Percentiles rank a stretch among this genome's conserved stretches.
These are phyloP conservation scores for Tetranychus truncatus DNA, from an alignment of 2,888 invertebrate species.

Conservation along the genomic window DNA sequence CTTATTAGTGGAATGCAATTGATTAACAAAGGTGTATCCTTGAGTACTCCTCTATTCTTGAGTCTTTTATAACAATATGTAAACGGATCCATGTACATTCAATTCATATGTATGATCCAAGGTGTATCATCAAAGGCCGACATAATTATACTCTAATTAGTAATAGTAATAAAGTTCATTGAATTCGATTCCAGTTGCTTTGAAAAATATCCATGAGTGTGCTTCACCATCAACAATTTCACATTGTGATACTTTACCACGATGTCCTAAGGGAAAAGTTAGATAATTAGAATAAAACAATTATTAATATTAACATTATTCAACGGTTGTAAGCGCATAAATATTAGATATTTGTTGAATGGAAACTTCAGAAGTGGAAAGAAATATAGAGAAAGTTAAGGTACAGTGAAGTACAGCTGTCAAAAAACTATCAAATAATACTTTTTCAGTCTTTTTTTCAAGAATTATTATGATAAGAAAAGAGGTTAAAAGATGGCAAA, in stretches of 20 bases:
- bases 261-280: conserved; percentile 15
- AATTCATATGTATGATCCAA: too few relatives aligned
- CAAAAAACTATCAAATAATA: too few relatives aligned
- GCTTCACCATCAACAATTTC: conserved; percentile 23
- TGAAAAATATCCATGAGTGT: conserved; percentile 21
- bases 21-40: too few relatives aligned
- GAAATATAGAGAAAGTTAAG: not conserved
- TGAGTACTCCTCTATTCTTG: too few relatives aligned
- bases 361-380: not conserved
- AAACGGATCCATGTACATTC: too few relatives aligned
- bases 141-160: conserved; percentile 10
- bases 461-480: too few relatives aligned
- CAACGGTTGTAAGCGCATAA: not conserved
- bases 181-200: conserved; percentile 20
- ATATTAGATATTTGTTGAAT: not conserved
- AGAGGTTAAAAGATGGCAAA: too few relatives aligned
- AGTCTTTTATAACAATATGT: too few relatives aligned
- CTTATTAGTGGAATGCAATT: too few relatives aligned
- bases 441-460: too few relatives aligned
- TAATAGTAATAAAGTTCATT: conserved; percentile 24
- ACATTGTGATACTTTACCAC: conserved; percentile 19
- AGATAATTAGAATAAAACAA: not conserved
- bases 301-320: not conserved
- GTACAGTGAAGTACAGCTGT: too few relatives aligned
- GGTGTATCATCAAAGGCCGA: too few relatives aligned